Conservation (phyloP, 2,888 invertebrate species). For the Smittia aterrima region DNA sequence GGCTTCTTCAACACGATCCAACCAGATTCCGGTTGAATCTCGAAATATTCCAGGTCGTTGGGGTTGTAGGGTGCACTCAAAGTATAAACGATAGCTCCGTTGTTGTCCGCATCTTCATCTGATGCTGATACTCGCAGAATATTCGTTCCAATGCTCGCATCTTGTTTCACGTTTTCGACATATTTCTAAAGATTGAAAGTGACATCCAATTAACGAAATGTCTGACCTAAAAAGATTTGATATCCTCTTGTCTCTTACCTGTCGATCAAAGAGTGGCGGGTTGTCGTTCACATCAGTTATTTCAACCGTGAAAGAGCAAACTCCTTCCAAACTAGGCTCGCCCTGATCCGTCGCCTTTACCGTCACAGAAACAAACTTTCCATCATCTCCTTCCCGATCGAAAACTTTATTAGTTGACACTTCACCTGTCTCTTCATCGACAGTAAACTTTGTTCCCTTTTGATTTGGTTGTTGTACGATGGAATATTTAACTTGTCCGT, state of each 20-base stretch:
- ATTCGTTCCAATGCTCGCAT: slow-evolving; percentile 92
- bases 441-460: slow-evolving; percentile 92
- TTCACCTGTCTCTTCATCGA: slow-evolving; percentile 93
- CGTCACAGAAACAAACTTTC: slow-evolving; percentile 93
- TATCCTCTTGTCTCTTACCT: slow-evolving; percentile 59
- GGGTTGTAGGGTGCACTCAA: slow-evolving; percentile 86
- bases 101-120: slow-evolving; percentile 95
- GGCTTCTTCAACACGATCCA: slow-evolving; percentile 96
- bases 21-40: slow-evolving; percentile 94
- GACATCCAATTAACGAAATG: background rate
- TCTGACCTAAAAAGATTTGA: slow-evolving; percentile 2
- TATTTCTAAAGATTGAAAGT: slow-evolving; percentile 69
- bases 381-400: slow-evolving; percentile 94
- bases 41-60: slow-evolving; percentile 90
- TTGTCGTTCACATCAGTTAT: slow-evolving; percentile 98
- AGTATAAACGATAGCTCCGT: slow-evolving; percentile 91
- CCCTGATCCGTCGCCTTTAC: slow-evolving; percentile 98
- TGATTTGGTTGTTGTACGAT: slow-evolving; percentile 94
- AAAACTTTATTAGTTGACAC: slow-evolving; percentile 95
- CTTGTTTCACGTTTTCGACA: slow-evolving; percentile 94
- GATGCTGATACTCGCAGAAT: slow-evolving; percentile 93
- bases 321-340: slow-evolving; percentile 95
- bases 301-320: slow-evolving; percentile 97
- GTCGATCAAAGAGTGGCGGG: slow-evolving; percentile 90
- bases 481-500: slow-evolving; percentile 94